A percentile compares a stretch with the other conserved stretches of the same genome.
phyloP scores from a whole-genome alignment of 2,797 vertebrate species.

The Fistularia commersonii region DNA sequence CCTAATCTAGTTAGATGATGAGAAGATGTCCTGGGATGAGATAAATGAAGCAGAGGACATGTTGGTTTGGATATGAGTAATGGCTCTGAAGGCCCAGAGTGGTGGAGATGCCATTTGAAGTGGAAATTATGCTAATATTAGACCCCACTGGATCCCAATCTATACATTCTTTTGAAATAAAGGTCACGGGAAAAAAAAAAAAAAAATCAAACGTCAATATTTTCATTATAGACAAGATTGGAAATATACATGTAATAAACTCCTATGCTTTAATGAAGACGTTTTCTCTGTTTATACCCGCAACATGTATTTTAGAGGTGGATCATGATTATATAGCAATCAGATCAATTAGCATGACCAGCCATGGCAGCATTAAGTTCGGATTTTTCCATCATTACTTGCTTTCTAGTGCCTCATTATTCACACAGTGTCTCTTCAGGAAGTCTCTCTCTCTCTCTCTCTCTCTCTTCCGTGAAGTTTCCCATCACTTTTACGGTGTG shows the following conservation, averaged over 20 bases:
- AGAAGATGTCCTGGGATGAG: conserved; percentile 63
- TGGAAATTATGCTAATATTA: conserved; percentile 61
- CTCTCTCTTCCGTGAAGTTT: conserved; percentile 18
- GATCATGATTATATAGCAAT: neutral
- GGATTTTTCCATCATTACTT: no score
- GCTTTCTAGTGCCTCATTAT: neutral
- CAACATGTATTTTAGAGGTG: neutral
- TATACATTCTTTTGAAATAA: conserved; percentile 50
- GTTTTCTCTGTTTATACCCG: neutral
- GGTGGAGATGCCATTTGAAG: conserved; percentile 47
- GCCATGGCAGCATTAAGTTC: no score
- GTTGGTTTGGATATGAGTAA: conserved; percentile 69
- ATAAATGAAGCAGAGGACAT: conserved; percentile 53
- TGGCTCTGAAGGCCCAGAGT: conserved; percentile 43
- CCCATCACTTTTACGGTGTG: conserved; percentile 16
- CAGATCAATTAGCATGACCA: conserved; percentile 2
- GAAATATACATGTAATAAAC: neutral
- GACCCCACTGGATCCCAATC: conserved; percentile 37
- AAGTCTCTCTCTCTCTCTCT: no score
- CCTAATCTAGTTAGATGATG: conserved; percentile 70
- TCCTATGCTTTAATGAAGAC: neutral
- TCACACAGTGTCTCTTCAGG: conserved; percentile 1
- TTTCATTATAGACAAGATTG: conserved; percentile 15
- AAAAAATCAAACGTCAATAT: conserved; percentile 31
- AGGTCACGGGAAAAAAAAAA: no score